A percentile compares a stretch with the other conserved stretches of the same genome.
Evolutionary conservation across 2,888 invertebrate species (phyloP).

Genomic region (Erebia aethiops): DNA sequence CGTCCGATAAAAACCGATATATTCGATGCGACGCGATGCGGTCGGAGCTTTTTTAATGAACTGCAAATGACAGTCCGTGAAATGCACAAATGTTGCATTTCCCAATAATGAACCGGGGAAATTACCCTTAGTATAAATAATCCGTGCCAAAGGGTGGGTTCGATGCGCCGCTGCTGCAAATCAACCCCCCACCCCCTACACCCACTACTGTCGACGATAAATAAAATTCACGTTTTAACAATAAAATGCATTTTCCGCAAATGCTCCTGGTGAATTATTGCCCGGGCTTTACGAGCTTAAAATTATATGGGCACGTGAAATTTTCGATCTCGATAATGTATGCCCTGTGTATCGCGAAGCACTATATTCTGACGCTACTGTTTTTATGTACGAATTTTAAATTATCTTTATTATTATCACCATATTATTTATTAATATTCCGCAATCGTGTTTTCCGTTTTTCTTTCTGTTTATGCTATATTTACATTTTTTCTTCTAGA

Average conservation of each 20-base stretch:
- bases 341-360: constrained; percentile 59
- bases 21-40: constrained; percentile 33
- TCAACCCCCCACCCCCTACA: constrained; percentile 60
- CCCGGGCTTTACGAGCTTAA: constrained; percentile 81
- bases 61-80: constrained; percentile 75
- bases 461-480: neutral
- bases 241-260: constrained; percentile 84
- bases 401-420: constrained; percentile 42
- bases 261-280: constrained; percentile 81
- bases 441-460: constrained; percentile 21
- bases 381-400: constrained; percentile 45
- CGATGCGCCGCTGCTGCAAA: constrained; percentile 68
- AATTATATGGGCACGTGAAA: constrained; percentile 82
- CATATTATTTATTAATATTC: constrained; percentile 34
- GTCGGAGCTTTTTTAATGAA: constrained; percentile 68
- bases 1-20: constrained; percentile 38
- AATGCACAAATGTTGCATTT: constrained; percentile 79
- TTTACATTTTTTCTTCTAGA: neutral
- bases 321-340: constrained; percentile 81
- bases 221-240: constrained; percentile 84
- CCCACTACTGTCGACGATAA: constrained; percentile 79
- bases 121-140: constrained; percentile 83
- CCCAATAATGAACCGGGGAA: constrained; percentile 80
- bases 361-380: constrained; percentile 66
- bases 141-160: constrained; percentile 76